These are phyloP conservation scores for Cathartes aura DNA, from an alignment of 2,113 vertebrate genomes.

Conservation along the genomic window DNA sequence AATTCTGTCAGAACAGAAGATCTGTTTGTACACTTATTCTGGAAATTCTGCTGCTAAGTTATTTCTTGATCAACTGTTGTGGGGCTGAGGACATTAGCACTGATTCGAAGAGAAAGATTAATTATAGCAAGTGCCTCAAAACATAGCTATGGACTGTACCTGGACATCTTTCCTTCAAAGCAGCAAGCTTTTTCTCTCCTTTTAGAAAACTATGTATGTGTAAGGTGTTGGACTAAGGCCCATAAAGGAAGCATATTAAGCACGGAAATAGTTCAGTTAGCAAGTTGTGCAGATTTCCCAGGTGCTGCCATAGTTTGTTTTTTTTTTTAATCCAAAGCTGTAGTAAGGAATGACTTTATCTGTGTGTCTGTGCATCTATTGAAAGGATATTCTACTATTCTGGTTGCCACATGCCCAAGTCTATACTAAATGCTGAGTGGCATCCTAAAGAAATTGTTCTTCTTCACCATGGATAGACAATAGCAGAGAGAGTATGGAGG, in stretches of 20 bases:
- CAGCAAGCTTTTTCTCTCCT: background rate
- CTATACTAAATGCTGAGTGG: background rate
- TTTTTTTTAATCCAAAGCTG: background rate
- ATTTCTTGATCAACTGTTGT: background rate
- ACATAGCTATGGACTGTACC: background rate
- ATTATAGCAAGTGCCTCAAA: background rate
- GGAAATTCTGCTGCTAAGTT: background rate
- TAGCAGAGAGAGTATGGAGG: background rate
- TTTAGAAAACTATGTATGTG: background rate
- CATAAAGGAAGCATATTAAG: background rate
- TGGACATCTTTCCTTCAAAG: background rate
- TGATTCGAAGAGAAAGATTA: background rate
- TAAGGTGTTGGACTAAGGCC: background rate
- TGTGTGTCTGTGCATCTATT: background rate
- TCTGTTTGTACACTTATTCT: background rate
- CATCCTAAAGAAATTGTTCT: background rate
- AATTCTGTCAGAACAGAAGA: background rate
- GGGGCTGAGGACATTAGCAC: background rate
- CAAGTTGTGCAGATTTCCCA: background rate
- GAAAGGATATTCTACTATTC: background rate
- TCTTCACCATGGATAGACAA: background rate
- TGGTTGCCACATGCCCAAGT: background rate
- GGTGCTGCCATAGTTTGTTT: too few species aligned
- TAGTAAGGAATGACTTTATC: background rate
- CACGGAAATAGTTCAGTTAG: background rate